Conservation (phyloP, 30 jellyfish, hydroid and myxozoan species). For the Calvadosia cruxmelitensis region DNA sequence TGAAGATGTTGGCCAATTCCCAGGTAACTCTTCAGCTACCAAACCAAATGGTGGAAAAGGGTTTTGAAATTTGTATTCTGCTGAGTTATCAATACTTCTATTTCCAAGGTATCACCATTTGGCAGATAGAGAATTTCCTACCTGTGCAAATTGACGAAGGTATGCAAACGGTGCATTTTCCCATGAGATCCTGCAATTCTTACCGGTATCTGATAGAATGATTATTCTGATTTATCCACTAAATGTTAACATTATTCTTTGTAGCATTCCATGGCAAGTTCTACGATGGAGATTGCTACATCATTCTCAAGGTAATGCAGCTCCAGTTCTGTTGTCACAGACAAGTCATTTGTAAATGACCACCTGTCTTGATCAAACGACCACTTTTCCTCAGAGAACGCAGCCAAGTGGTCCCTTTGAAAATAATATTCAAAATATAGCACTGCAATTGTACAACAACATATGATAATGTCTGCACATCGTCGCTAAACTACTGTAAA, state of each 20-base stretch:
- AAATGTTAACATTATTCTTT: background rate
- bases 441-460: too few species aligned
- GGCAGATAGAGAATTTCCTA: constrained; percentile 86
- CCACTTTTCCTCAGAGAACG: background rate
- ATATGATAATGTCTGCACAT: too few species aligned
- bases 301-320: constrained; percentile 57
- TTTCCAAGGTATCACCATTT: constrained; percentile 61
- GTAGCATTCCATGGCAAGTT: constrained; percentile 79
- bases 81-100: background rate
- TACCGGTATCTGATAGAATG: too few species aligned
- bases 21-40: constrained; percentile 34
- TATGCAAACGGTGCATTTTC: background rate
- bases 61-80: background rate
- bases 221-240: too few species aligned
- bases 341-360: too few species aligned
- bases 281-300: constrained; percentile 98
- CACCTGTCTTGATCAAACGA: background rate
- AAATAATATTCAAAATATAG: too few species aligned
- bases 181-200: too few species aligned
- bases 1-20: constrained; percentile 77
- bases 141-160: constrained; percentile 97
- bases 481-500: too few species aligned
- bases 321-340: background rate
- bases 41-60: background rate
- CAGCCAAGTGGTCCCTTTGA: too few species aligned